Conservation (phyloP, 2,797 vertebrate genomes). For the Aplochiton taeniatus region DNA sequence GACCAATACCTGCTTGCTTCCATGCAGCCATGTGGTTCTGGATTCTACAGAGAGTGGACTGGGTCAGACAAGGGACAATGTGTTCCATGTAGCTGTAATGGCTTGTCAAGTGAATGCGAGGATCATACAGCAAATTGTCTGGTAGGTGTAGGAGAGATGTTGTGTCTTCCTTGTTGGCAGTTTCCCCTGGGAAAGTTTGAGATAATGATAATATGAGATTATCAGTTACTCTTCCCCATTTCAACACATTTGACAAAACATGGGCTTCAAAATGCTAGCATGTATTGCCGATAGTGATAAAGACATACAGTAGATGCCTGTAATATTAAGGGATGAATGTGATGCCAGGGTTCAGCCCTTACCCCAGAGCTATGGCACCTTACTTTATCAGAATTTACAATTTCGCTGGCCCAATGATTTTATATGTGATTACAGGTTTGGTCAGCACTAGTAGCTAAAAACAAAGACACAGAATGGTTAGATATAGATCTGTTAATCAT, state of each 20-base stretch:
- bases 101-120: constrained; percentile 80
- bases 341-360: too few relatives aligned
- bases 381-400: too few relatives aligned
- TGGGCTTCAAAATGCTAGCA: too few relatives aligned
- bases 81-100: constrained; percentile 83
- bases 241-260: too few relatives aligned
- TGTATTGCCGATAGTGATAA: too few relatives aligned
- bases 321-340: too few relatives aligned
- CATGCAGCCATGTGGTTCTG: constrained; percentile 76
- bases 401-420: too few relatives aligned
- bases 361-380: too few relatives aligned
- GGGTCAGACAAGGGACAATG: constrained; percentile 72
- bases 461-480: background rate
- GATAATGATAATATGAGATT: background rate
- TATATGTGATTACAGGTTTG: too few relatives aligned
- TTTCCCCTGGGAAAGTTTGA: background rate
- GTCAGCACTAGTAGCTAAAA: too few relatives aligned
- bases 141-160: constrained; percentile 66
- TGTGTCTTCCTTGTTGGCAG: background rate
- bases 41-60: constrained; percentile 76
- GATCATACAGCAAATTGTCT: constrained; percentile 80
- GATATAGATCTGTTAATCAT: background rate
- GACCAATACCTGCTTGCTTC: constrained; percentile 11
- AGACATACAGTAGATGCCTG: too few relatives aligned
- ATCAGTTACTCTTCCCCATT: too few relatives aligned